Percentiles rank a stretch among this genome's conserved stretches.
Conservation (phyloP, 1,140 invertebrate species). For the Danaus melanippus region DNA sequence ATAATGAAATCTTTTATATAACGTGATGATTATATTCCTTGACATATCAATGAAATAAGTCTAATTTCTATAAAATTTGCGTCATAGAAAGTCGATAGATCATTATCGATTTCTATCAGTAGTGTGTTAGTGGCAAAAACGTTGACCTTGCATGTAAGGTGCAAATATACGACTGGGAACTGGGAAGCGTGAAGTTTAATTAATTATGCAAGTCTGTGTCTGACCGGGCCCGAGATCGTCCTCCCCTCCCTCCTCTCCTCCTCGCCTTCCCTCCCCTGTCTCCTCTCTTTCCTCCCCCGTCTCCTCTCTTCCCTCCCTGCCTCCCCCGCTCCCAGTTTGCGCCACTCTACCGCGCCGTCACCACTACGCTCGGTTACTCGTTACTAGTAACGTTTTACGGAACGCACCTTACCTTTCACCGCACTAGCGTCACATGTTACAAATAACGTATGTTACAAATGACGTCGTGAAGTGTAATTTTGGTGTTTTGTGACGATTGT, state of each 20-base stretch:
- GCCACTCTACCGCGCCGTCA: slow-evolving; percentile 62
- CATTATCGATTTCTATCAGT: background rate
- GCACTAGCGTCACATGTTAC: slow-evolving; percentile 55
- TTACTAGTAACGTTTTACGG: slow-evolving; percentile 53
- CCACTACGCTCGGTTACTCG: slow-evolving; percentile 59
- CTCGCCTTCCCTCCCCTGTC: slow-evolving; percentile 19
- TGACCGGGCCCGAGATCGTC: slow-evolving; percentile 40
- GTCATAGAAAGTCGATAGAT: no score
- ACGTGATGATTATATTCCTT: no score
- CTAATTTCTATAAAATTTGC: no score
- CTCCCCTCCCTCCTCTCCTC: slow-evolving; percentile 17
- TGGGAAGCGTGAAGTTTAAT: slow-evolving; percentile 52
- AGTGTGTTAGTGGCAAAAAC: slow-evolving; percentile 32
- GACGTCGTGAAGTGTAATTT: slow-evolving; percentile 64
- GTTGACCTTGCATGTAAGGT: slow-evolving; percentile 64
- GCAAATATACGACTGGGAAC: slow-evolving; percentile 38
- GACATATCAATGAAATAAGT: no score
- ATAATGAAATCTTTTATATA: no score
- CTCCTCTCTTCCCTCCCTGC: slow-evolving; percentile 3
- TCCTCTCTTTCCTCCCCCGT: slow-evolving; percentile 24
- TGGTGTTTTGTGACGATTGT: slow-evolving; percentile 60
- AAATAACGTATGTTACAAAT: slow-evolving; percentile 46
- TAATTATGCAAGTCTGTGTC: slow-evolving; percentile 67
- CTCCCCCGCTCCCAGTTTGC: slow-evolving; percentile 52
- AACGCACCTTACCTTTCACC: slow-evolving; percentile 65